Conservation (phyloP, 2,113 vertebrate species). For the Martes martes region DNA sequence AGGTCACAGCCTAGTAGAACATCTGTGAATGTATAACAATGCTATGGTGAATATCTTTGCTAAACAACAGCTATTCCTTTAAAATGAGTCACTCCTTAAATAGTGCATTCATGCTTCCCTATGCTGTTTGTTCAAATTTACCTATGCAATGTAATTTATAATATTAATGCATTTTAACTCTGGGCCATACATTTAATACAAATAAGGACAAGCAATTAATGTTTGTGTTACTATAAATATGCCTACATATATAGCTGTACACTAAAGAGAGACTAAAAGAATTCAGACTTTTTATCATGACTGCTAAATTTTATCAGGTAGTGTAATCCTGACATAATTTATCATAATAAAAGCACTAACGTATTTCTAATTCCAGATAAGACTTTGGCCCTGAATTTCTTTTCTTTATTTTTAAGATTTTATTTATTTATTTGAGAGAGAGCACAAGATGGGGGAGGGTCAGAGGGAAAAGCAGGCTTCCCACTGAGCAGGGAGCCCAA, state of each 20-base stretch:
- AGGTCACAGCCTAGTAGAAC: background rate
- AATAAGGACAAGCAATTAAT: background rate
- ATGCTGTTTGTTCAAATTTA: background rate
- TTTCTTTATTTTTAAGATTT: background rate
- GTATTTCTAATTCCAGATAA: slow-evolving; percentile 28
- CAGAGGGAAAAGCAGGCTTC: too few relatives aligned
- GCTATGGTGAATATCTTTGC: background rate
- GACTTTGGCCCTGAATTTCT: slow-evolving; percentile 36
- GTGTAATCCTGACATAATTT: background rate
- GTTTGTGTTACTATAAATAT: background rate
- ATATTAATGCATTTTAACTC: slow-evolving; percentile 14
- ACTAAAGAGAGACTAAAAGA: background rate
- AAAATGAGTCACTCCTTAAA: background rate
- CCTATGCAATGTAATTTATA: background rate
- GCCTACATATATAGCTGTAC: background rate
- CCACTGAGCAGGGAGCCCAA: too few relatives aligned
- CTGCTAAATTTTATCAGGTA: background rate
- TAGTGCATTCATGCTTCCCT: background rate
- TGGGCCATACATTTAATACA: background rate
- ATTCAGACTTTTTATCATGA: background rate
- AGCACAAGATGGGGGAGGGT: too few relatives aligned
- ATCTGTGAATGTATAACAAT: background rate
- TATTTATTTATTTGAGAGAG: too few relatives aligned
- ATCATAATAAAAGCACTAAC: background rate
- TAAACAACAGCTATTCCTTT: background rate